A percentile compares a stretch with the other conserved stretches of the same genome.
These are phyloP conservation scores for Lepetodrilus schrolli DNA, from an alignment of 2,888 invertebrate species.

Conservation along the genomic window DNA sequence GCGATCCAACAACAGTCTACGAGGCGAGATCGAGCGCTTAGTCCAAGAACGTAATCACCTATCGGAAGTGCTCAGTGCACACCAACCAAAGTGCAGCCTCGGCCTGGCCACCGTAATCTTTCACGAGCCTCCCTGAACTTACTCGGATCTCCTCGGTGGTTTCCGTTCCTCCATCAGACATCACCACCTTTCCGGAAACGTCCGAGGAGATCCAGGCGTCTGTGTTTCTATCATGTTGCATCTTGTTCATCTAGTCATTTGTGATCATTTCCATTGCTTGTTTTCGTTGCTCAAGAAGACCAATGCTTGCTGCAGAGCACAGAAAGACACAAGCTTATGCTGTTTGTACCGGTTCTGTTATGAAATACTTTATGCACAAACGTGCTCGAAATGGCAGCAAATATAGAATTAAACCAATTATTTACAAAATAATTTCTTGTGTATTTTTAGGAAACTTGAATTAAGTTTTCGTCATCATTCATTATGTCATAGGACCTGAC, in stretches of 20 bases:
- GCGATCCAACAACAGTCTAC: background rate
- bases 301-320: slow-evolving; percentile 11
- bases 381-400: slow-evolving; percentile 25
- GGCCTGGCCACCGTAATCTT: slow-evolving; percentile 6
- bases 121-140: slow-evolving; percentile 6
- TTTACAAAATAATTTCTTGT: slow-evolving; percentile 25
- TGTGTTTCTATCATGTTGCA: slow-evolving; percentile 9
- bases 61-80: background rate
- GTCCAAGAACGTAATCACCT: slow-evolving; percentile 1
- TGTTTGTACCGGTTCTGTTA: slow-evolving; percentile 14
- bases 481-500: too few relatives aligned
- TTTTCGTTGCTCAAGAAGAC: slow-evolving; percentile 23
- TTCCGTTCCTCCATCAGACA: background rate
- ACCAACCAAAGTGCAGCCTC: background rate
- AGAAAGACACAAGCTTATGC: background rate
- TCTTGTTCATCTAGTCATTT: slow-evolving; percentile 21
- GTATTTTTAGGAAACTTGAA: too few relatives aligned
- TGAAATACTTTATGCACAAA: slow-evolving; percentile 23
- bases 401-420: slow-evolving; percentile 23
- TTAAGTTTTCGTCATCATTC: too few relatives aligned
- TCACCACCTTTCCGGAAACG: background rate
- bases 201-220: background rate
- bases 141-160: background rate
- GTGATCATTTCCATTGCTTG: slow-evolving; percentile 26
- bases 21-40: slow-evolving; percentile 1